phyloP scores from a whole-genome alignment of 2,797 vertebrate species.

The Eospalax fontanierii region DNA sequence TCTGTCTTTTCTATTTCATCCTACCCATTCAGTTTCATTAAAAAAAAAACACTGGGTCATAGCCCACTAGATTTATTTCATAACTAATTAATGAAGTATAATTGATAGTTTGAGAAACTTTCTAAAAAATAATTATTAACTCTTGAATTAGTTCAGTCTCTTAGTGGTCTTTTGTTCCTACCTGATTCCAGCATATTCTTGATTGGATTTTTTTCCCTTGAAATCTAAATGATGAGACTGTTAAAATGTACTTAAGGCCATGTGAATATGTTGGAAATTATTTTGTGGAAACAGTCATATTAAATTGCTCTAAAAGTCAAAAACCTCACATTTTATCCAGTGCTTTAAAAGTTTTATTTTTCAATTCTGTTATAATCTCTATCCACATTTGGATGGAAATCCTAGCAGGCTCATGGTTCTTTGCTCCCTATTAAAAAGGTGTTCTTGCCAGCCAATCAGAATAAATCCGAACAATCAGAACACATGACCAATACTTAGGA shows the following conservation, averaged over 20 bases:
- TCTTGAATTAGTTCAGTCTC: conserved; percentile 66
- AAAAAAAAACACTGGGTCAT: conserved; percentile 63
- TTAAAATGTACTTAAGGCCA: conserved; percentile 4
- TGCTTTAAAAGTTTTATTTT: neutral
- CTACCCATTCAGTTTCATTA: conserved; percentile 62
- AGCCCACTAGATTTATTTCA: conserved; percentile 68
- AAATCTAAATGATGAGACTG: conserved; percentile 46
- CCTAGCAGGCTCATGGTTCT: neutral
- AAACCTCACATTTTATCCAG: conserved; percentile 42
- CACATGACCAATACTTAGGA: neutral
- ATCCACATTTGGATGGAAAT: neutral
- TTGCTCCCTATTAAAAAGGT: neutral
- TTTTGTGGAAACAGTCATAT: conserved; percentile 40
- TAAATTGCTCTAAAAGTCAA: conserved; percentile 41
- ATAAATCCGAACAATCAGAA: neutral
- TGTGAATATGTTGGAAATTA: conserved; percentile 24
- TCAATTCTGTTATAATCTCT: neutral
- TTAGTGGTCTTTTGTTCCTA: conserved; percentile 45
- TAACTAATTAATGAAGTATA: conserved; percentile 76
- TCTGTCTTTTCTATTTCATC: conserved; percentile 62
- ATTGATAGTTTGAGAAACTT: conserved; percentile 72
- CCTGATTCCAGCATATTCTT: conserved; percentile 39
- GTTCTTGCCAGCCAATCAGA: neutral
- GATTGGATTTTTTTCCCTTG: conserved; percentile 50
- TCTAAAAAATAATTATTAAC: conserved; percentile 68